These are phyloP conservation scores for Sthenelais limicola DNA, from an alignment of 2,888 invertebrate species.

Conservation along the genomic window DNA sequence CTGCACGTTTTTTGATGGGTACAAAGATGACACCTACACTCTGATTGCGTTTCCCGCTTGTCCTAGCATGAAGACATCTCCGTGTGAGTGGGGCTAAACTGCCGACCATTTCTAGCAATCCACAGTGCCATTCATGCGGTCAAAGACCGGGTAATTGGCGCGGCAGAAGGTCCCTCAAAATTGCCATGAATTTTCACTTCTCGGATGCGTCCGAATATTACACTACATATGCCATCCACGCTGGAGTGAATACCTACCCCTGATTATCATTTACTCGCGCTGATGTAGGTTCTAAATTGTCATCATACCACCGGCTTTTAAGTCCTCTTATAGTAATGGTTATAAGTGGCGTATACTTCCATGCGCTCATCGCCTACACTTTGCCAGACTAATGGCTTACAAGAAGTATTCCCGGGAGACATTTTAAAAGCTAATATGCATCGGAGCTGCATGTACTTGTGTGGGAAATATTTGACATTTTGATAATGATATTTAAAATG, in stretches of 20 bases:
- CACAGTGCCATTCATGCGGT: neutral
- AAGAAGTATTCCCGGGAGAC: too few species aligned
- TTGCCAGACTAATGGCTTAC: too few species aligned
- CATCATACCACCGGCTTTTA: too few species aligned
- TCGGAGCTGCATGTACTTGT: too few species aligned
- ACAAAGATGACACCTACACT: slow-evolving; percentile 11
- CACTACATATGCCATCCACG: slow-evolving; percentile 5
- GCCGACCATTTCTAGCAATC: neutral
- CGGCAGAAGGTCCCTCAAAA: slow-evolving; percentile 31
- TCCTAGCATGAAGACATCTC: slow-evolving; percentile 34
- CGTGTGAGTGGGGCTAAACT: slow-evolving; percentile 9
- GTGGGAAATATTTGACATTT: too few species aligned
- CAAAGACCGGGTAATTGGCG: slow-evolving; percentile 13
- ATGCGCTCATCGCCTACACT: too few species aligned
- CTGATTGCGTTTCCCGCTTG: slow-evolving; percentile 17
- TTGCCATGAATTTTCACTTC: slow-evolving; percentile 23
- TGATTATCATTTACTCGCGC: too few species aligned
- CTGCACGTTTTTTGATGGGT: slow-evolving; percentile 9
- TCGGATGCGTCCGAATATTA: slow-evolving; percentile 12
- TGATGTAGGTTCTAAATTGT: too few species aligned
- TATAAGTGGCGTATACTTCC: too few species aligned
- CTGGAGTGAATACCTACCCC: slow-evolving; percentile 1
- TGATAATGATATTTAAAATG: too few species aligned
- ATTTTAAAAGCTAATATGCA: too few species aligned
- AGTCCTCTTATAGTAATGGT: too few species aligned